Evolutionary conservation across 53 echinoderm and acorn worm species (phyloP).

Genomic region (Luidia sarsii): DNA sequence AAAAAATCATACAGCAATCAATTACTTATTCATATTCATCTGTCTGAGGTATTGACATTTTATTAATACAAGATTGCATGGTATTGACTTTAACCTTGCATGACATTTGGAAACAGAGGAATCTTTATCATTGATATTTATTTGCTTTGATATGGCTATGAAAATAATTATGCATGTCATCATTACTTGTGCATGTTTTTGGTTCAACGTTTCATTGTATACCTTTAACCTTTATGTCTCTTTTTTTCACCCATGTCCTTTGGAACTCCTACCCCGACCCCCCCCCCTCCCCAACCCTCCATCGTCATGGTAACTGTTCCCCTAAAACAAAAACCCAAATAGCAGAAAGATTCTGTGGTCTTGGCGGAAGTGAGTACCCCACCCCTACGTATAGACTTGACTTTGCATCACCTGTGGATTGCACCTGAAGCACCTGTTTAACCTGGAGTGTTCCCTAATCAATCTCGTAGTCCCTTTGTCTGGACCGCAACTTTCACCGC

Average conservation of each 20-base stretch:
- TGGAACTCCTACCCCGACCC: not conserved
- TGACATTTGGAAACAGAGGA: too few relatives aligned
- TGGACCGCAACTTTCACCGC: too few relatives aligned
- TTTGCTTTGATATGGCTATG: too few relatives aligned
- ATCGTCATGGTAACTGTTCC: not conserved
- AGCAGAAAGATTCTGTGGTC: slow-evolving; percentile 17
- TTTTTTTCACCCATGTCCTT: not conserved
- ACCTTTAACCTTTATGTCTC: slow-evolving; percentile 1
- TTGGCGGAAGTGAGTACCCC: slow-evolving; percentile 43
- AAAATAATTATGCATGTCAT: slow-evolving; percentile 26
- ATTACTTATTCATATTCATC: too few relatives aligned
- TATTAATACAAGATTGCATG: too few relatives aligned
- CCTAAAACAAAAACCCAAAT: not conserved
- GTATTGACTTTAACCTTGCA: too few relatives aligned
- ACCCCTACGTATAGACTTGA: not conserved
- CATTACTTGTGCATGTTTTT: not conserved
- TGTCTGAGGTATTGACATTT: too few relatives aligned
- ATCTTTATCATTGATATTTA: too few relatives aligned
- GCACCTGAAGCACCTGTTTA: not conserved
- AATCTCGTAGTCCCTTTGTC: too few relatives aligned
- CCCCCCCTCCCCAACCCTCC: not conserved
- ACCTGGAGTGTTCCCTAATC: too few relatives aligned
- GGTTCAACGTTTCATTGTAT: slow-evolving; percentile 13
- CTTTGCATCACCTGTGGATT: slow-evolving; percentile 4
- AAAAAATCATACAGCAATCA: too few relatives aligned